phyloP scores from a whole-genome alignment of 2,113 vertebrate species.

The Tricholaema leucomelas region DNA sequence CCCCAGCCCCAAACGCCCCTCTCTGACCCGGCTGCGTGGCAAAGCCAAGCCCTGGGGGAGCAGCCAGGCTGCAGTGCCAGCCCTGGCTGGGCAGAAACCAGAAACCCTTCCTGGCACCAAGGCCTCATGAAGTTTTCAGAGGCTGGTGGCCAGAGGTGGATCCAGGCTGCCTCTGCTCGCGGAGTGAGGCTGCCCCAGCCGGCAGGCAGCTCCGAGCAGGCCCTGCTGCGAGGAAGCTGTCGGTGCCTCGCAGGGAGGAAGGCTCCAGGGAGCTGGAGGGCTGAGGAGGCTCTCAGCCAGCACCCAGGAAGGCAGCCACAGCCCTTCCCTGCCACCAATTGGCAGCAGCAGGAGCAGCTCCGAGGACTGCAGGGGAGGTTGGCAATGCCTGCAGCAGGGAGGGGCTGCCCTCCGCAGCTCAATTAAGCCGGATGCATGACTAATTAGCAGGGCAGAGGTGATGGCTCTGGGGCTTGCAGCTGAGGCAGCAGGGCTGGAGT shows the following conservation, averaged over 20 bases:
- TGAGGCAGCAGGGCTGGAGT: neutral
- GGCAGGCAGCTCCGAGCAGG: fast-evolving
- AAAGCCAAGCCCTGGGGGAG: neutral
- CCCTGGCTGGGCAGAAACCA: neutral
- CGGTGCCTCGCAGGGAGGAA: neutral
- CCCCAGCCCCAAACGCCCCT: neutral
- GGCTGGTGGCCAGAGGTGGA: neutral
- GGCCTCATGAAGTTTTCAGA: conserved; percentile 27
- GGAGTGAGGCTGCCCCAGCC: neutral
- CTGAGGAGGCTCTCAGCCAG: neutral
- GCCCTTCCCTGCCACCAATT: neutral
- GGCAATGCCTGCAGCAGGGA: neutral
- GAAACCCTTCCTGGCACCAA: neutral
- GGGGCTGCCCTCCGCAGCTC: neutral
- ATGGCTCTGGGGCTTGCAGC: neutral
- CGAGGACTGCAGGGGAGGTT: neutral
- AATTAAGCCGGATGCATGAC: neutral
- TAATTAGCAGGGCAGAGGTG: neutral
- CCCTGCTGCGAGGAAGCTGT: fast-evolving
- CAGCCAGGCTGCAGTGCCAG: neutral
- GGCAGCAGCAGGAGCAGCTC: neutral
- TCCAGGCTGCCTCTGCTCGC: neutral
- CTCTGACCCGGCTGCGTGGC: neutral
- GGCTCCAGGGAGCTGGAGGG: neutral
- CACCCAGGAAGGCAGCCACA: neutral